Evolutionary conservation across 2,888 invertebrate genomes (phyloP).

Genomic region (Phyto melanocephala): DNA sequence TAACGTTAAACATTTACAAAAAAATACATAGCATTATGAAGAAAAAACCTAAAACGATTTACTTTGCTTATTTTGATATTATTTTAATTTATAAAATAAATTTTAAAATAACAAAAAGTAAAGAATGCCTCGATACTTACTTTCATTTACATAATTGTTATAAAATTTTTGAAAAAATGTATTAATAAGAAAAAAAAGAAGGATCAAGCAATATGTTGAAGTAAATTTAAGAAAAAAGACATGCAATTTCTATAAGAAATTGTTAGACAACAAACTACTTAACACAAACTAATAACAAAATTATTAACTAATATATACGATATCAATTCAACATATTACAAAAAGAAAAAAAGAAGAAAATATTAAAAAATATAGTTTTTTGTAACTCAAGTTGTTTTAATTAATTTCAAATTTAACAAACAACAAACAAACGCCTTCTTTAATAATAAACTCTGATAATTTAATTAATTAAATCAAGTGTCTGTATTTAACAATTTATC

Average conservation of each 20-base stretch:
- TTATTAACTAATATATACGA: too few species aligned
- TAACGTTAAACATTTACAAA: background rate
- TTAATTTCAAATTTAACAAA: conserved; percentile 11
- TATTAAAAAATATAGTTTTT: too few species aligned
- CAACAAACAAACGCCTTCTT: conserved; percentile 17
- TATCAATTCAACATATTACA: too few species aligned
- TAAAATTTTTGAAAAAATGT: background rate
- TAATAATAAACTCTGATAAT: conserved; percentile 11
- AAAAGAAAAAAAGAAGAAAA: too few species aligned
- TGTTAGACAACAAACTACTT: background rate
- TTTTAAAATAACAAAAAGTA: too few species aligned
- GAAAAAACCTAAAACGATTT: background rate
- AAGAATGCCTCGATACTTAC: too few species aligned
- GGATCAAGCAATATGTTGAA: background rate
- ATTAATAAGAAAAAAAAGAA: background rate
- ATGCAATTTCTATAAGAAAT: conserved; percentile 16
- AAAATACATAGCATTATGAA: too few species aligned
- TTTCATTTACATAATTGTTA: background rate
- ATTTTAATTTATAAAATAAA: too few species aligned
- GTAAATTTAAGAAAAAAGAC: background rate
- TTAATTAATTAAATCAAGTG: background rate
- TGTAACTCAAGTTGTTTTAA: background rate
- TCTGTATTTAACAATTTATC: conserved; percentile 47
- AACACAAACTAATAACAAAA: background rate
- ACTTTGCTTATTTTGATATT: too few species aligned